Evolutionary conservation across 2,888 invertebrate genomes (phyloP), one percentile per base, ranked within the genome.

Genomic region (Agrochola circellaris): DNA sequence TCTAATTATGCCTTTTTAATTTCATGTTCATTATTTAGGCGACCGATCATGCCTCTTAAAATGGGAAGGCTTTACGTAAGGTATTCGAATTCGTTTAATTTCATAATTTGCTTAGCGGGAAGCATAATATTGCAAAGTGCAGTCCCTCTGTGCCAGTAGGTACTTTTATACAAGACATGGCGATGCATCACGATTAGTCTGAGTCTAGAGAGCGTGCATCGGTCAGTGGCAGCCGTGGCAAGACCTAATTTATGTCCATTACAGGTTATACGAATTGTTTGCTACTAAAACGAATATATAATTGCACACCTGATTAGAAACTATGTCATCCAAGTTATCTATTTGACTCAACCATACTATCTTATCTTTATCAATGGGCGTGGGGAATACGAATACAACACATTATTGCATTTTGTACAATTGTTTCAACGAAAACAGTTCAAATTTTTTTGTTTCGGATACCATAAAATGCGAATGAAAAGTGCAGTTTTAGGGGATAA

Each of bases 351-450:
- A 90, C 90, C 77, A 72, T 88, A 71, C 89, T 93, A 96, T 96
- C 96, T 96, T 94, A 96, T 96, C 95, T 38, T 88, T 95, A 95
- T 95, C 95, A 94, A 93, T 94, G 93, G 94, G 94, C 85, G 94
- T 93, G 92, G 90, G 90, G 84, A 90, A 88, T 84, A 87, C 81
- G 81, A 84, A 84, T 88, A 75, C 79, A 85, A 86, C 84, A 88
- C 85, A 88, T 83, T 89, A 73, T 48, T 83, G 88, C 89, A 90
- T 86, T 89, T 89, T 88, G 86, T 88, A 88, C 90, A 82, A 91
- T 91, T 90, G 88, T 90, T 88, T 85, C 83, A 90, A 90, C 90
- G 87, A 91, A 91, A 90, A 86, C 82, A 81, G 83, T 75, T 54
- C 48, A 30, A 30, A 73, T 73, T 73, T 69, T 2, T 73, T 62